A percentile compares a stretch with the other conserved stretches of the same genome.
These are phyloP conservation scores for Etheostoma cragini DNA, from an alignment of 2,113 vertebrate genomes.

Conservation along the genomic window DNA sequence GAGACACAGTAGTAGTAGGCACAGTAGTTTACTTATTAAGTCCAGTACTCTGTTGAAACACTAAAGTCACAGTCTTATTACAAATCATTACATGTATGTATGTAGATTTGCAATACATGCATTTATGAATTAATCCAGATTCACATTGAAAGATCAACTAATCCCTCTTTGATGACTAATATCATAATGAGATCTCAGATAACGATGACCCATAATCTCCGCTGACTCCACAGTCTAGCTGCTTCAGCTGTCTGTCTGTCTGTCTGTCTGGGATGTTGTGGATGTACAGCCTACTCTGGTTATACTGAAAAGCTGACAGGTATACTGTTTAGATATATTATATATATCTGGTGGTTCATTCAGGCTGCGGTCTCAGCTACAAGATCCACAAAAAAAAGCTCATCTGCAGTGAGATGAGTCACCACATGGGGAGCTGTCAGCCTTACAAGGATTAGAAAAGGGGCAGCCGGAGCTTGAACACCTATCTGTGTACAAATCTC, in stretches of 20 bases:
- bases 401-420: conserved; percentile 9
- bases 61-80: background rate
- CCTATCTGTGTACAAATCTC: conserved; percentile 59
- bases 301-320: background rate
- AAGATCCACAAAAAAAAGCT: background rate
- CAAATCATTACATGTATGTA: no score
- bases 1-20: background rate
- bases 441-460: background rate
- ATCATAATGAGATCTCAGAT: conserved; percentile 57
- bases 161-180: conserved; percentile 48
- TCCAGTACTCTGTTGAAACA: background rate
- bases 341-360: background rate
- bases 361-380: background rate
- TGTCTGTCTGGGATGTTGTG: background rate
- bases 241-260: conserved; percentile 40
- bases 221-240: conserved; percentile 57
- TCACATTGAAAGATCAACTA: conserved; percentile 44
- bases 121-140: background rate
- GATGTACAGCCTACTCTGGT: background rate
- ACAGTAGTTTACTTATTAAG: background rate
- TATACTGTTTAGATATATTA: background rate
- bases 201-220: conserved; percentile 18
- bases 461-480: conserved; percentile 35
- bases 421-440: conserved; percentile 65
- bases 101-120: background rate